phyloP scores from a whole-genome alignment of 2,113 vertebrate genomes.

The Ctenomys sociabilis region DNA sequence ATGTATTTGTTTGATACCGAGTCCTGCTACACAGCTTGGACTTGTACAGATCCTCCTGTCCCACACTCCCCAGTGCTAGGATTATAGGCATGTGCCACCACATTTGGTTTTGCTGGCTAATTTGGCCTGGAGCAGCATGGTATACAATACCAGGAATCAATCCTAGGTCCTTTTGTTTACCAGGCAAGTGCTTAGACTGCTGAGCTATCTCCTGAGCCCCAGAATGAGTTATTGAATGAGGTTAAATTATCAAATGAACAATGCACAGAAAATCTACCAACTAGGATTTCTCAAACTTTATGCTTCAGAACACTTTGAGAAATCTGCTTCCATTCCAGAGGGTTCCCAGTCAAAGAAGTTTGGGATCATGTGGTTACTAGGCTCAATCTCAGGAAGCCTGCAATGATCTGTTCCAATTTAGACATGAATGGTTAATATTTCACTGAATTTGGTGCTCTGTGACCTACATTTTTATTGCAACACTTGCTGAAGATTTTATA shows the following conservation, averaged over 20 bases:
- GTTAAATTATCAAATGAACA: not conserved
- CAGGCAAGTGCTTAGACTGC: too few relatives aligned
- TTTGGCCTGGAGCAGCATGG: too few relatives aligned
- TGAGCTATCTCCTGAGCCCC: too few relatives aligned
- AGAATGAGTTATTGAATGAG: not conserved
- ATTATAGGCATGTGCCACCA: too few relatives aligned
- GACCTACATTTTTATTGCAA: slow-evolving; percentile 46
- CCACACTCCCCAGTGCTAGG: too few relatives aligned
- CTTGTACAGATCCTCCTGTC: too few relatives aligned
- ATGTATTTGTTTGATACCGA: too few relatives aligned
- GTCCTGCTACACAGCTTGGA: too few relatives aligned
- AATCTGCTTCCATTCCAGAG: not conserved
- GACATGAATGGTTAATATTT: not conserved
- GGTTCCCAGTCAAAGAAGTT: not conserved
- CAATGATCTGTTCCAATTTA: slow-evolving; percentile 3
- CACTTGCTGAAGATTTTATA: slow-evolving; percentile 21
- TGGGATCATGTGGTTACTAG: not conserved
- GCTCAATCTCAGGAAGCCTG: not conserved
- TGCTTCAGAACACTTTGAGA: not conserved
- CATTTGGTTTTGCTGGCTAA: too few relatives aligned
- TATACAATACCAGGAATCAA: too few relatives aligned
- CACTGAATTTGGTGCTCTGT: not conserved
- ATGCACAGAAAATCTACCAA: not conserved
- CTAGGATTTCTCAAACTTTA: not conserved
- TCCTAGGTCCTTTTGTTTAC: too few relatives aligned